phyloP scores from a whole-genome alignment of 2,797 vertebrate species.

The Sebastes hubbsi region DNA sequence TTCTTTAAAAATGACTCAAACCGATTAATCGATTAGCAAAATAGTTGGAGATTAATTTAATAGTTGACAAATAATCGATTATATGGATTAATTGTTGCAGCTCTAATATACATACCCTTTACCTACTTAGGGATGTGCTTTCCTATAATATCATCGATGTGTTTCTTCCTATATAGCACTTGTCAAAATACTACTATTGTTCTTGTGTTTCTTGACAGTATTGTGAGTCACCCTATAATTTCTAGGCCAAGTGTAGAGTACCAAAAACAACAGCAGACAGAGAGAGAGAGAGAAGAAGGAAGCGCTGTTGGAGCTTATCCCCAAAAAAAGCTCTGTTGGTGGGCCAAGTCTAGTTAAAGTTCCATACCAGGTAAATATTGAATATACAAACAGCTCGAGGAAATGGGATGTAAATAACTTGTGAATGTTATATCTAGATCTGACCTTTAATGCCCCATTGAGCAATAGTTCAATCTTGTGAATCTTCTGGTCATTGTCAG shows the following conservation, averaged over 20 bases:
- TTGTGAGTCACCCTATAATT: not conserved
- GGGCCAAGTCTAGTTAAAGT: not conserved
- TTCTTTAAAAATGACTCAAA: too few relatives aligned
- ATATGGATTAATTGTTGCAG: too few relatives aligned
- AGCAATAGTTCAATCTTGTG: not conserved
- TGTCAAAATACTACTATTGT: not conserved
- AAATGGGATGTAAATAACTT: not conserved
- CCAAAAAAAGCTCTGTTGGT: not conserved
- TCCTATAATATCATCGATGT: not conserved
- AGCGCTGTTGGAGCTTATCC: not conserved
- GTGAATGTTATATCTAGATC: not conserved
- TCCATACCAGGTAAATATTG: not conserved
- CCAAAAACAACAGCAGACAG: not conserved
- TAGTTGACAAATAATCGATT: too few relatives aligned
- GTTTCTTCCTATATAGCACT: not conserved
- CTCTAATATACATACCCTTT: not conserved
- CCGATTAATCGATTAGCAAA: too few relatives aligned
- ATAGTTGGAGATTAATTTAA: too few relatives aligned
- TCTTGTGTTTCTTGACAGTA: not conserved
- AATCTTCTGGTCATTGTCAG: constrained; percentile 5
- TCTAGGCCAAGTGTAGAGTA: not conserved
- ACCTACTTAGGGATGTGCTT: not conserved
- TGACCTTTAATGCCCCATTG: constrained; percentile 1
- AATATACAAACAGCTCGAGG: not conserved
- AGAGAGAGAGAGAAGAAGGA: not conserved